Conservation (phyloP, 2,113 vertebrate genomes). For the Melierax canorus region DNA sequence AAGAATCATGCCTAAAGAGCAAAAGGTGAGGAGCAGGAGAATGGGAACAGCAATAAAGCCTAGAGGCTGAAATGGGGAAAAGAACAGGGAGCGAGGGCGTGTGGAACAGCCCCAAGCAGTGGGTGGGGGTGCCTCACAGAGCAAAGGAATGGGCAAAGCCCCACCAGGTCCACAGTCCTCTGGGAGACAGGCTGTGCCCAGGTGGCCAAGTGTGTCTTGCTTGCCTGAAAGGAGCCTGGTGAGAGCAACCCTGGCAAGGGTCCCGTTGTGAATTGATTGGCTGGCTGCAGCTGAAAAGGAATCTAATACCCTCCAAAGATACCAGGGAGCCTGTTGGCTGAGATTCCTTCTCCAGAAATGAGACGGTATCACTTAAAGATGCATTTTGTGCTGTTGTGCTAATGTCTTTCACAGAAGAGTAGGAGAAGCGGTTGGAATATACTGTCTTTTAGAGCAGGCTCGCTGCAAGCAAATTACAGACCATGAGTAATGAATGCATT, state of each 20-base stretch:
- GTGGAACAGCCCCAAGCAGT: not conserved
- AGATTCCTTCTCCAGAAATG: not conserved
- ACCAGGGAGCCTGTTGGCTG: not conserved
- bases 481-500: constrained; percentile 1
- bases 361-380: not conserved
- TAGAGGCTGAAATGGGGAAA: not conserved
- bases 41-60: not conserved
- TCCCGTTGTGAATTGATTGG: not conserved
- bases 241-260: not conserved
- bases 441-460: not conserved
- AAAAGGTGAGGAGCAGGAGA: not conserved
- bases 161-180: not conserved
- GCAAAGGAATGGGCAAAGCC: not conserved
- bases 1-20: not conserved
- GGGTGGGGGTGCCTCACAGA: not conserved
- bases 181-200: not conserved
- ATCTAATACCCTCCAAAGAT: not conserved
- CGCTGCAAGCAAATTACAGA: not conserved
- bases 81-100: not conserved
- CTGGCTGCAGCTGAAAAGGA: not conserved
- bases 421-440: not conserved
- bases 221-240: not conserved
- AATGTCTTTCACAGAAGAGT: not conserved
- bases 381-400: not conserved
- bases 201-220: not conserved